Evolutionary conservation across 2,113 vertebrate species (phyloP).

Genomic region (Notarius quadriscutis): DNA sequence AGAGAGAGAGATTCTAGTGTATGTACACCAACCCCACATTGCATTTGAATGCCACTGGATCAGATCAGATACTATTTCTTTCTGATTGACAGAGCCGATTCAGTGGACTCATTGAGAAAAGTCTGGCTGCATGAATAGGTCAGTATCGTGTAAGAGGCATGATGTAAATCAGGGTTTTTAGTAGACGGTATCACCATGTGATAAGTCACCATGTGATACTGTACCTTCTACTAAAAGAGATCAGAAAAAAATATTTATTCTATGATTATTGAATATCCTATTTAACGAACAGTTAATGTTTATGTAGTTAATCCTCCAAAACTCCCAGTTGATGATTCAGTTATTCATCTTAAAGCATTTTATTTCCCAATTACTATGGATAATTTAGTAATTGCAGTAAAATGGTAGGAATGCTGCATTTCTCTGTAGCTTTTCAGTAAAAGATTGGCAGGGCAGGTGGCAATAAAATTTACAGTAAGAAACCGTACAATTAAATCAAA

Average conservation of each 20-base stretch:
- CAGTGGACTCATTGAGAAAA: conserved; percentile 4
- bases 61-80: conserved; percentile 14
- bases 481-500: no score
- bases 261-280: background rate
- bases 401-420: no score
- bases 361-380: background rate
- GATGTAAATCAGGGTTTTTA: conserved; percentile 16
- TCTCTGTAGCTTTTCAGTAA: no score
- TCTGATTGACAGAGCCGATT: conserved; percentile 37
- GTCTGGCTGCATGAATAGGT: conserved; percentile 2
- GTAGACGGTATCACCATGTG: background rate
- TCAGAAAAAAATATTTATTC: background rate
- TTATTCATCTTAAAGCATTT: background rate
- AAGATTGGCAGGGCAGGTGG: no score
- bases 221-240: no score
- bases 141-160: background rate
- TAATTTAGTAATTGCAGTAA: no score
- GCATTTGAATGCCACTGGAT: background rate
- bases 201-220: no score
- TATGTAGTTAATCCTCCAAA: background rate
- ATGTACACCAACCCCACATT: conserved; percentile 9
- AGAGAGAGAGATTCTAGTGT: conserved; percentile 1
- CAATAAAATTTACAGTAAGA: no score
- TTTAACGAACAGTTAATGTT: background rate
- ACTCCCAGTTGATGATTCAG: background rate